phyloP scores from a whole-genome alignment of 2,797 vertebrate species.

The Pantherophis vulpinus region DNA sequence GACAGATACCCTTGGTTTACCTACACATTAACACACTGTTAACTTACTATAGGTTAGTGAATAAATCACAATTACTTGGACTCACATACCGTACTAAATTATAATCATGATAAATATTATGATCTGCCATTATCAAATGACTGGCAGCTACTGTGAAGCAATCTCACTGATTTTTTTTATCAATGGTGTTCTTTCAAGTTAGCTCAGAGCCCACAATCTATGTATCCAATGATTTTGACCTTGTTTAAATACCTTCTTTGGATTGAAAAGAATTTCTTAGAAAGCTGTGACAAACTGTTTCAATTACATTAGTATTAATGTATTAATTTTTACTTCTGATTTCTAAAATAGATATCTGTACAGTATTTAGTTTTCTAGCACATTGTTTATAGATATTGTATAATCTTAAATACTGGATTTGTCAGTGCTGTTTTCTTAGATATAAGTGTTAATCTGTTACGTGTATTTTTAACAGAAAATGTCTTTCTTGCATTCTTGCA shows the following conservation, averaged over 20 bases:
- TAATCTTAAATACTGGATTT: not conserved
- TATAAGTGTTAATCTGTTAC: not conserved
- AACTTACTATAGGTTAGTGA: not conserved
- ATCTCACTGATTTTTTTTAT: not conserved
- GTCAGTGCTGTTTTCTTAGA: not conserved
- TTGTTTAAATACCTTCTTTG: not conserved
- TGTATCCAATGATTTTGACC: not conserved
- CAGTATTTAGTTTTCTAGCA: not conserved
- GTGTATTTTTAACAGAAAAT: not conserved
- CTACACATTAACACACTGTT: not conserved
- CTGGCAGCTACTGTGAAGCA: not conserved
- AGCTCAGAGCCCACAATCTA: not conserved
- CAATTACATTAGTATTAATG: not conserved
- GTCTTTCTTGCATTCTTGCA: not conserved
- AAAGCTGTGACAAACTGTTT: not conserved
- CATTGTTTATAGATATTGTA: not conserved
- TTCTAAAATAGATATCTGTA: not conserved
- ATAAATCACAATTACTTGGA: not conserved
- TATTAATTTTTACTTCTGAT: not conserved
- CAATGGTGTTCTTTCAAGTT: not conserved
- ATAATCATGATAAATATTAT: not conserved
- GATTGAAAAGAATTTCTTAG: not conserved
- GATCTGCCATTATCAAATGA: not conserved
- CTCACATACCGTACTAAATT: not conserved
- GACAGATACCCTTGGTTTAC: not conserved